These are phyloP conservation scores for Magallana gigas DNA, from an alignment of 1,140 invertebrate genomes.

Conservation along the genomic window DNA sequence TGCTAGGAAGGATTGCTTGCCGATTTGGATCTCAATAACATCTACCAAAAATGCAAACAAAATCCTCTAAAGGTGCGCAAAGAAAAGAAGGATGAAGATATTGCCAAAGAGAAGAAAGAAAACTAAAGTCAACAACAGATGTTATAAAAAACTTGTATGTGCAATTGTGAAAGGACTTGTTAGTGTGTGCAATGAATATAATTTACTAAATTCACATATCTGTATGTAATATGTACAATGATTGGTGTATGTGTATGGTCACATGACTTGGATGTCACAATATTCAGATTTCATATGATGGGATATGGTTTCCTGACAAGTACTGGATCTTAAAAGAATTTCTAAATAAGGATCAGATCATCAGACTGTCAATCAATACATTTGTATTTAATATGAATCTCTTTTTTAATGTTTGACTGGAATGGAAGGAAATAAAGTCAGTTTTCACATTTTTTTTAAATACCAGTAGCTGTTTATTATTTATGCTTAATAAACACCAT, in stretches of 20 bases:
- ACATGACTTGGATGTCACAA: background rate
- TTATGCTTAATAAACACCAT: too few relatives aligned
- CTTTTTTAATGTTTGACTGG: background rate
- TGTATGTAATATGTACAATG: background rate
- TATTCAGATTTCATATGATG: constrained; percentile 5
- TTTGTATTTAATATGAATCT: background rate
- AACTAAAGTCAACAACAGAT: constrained; percentile 44
- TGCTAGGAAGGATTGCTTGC: constrained; percentile 40
- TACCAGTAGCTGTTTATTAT: background rate
- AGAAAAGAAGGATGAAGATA: constrained; percentile 48
- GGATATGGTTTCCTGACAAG: background rate
- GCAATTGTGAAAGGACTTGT: background rate
- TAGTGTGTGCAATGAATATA: background rate
- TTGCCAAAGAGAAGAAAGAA: constrained; percentile 59
- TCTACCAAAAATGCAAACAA: constrained; percentile 87
- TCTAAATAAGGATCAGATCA: too few relatives aligned
- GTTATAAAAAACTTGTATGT: background rate
- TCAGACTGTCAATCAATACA: too few relatives aligned
- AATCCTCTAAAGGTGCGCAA: constrained; percentile 71
- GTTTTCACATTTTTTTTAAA: background rate
- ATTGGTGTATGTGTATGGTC: background rate
- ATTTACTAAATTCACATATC: background rate
- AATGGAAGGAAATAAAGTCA: background rate
- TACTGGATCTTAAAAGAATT: background rate
- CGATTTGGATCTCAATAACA: constrained; percentile 55